These are phyloP conservation scores for Parazoanthus darwini DNA, from an alignment of 92 coral and sea anemone species.

Conservation along the genomic window DNA sequence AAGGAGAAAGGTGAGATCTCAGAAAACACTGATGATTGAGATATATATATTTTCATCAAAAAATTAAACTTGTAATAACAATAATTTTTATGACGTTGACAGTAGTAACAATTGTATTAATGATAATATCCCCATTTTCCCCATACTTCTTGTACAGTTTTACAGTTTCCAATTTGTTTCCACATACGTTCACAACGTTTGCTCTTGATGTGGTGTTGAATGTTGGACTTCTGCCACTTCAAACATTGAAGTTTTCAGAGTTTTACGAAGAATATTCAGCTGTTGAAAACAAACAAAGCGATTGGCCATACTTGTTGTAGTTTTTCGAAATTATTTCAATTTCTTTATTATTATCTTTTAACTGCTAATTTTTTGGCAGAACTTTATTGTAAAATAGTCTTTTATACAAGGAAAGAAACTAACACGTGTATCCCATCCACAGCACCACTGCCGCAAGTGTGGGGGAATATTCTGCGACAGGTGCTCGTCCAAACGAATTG, in stretches of 20 bases:
- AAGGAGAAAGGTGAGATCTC: slow-evolving; percentile 54
- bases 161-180: too few species aligned
- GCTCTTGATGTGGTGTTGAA: too few species aligned
- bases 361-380: too few species aligned
- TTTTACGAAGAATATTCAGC: neutral
- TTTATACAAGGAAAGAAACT: neutral
- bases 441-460: slow-evolving; percentile 97
- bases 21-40: neutral
- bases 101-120: neutral
- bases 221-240: too few species aligned
- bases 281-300: neutral
- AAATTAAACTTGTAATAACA: too few species aligned
- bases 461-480: slow-evolving; percentile 91
- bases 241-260: neutral
- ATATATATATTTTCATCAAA: neutral
- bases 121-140: too few species aligned
- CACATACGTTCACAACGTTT: too few species aligned
- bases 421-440: neutral
- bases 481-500: slow-evolving; percentile 86
- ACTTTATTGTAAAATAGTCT: neutral
- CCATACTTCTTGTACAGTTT: too few species aligned
- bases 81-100: neutral
- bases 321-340: too few species aligned
- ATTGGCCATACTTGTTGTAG: neutral
- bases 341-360: too few species aligned